Evolutionary conservation across 2,797 vertebrate species (phyloP).

Genomic region (Anisognathus igniventris): DNA sequence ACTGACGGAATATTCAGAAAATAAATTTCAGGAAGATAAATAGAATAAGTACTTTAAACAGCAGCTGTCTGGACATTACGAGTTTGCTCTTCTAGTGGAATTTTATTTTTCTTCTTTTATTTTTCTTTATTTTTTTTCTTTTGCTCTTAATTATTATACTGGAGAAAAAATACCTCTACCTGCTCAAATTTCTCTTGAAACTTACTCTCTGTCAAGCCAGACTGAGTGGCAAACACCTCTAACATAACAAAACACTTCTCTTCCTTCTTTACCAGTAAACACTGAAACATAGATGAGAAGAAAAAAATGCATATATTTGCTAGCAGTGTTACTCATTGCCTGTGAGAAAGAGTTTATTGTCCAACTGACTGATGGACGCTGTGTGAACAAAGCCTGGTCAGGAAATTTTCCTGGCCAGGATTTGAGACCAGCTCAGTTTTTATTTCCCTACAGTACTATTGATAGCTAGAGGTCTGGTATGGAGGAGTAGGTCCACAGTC

Average conservation of each 20-base stretch:
- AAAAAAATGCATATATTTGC: background rate
- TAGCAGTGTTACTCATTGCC: background rate
- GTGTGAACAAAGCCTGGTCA: background rate
- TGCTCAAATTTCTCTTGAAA: background rate
- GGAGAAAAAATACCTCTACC: background rate
- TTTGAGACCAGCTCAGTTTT: background rate
- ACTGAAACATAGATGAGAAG: background rate
- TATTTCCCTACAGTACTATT: background rate
- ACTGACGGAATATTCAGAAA: background rate
- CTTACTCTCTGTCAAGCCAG: background rate
- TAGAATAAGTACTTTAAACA: background rate
- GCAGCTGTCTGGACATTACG: background rate
- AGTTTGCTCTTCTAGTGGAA: background rate
- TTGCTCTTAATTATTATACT: background rate
- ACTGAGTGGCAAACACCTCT: background rate
- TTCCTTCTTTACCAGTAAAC: background rate
- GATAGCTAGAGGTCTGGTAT: background rate
- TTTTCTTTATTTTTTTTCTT: background rate
- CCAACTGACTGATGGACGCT: accelerated
- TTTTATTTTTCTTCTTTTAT: background rate
- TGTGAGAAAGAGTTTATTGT: background rate
- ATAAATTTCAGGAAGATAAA: background rate
- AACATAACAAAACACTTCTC: background rate
- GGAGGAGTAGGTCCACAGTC: background rate
- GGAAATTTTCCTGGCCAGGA: background rate